These are phyloP conservation scores for Leistus spinibarbis DNA, from an alignment of 2,888 invertebrate genomes.

Conservation along the genomic window DNA sequence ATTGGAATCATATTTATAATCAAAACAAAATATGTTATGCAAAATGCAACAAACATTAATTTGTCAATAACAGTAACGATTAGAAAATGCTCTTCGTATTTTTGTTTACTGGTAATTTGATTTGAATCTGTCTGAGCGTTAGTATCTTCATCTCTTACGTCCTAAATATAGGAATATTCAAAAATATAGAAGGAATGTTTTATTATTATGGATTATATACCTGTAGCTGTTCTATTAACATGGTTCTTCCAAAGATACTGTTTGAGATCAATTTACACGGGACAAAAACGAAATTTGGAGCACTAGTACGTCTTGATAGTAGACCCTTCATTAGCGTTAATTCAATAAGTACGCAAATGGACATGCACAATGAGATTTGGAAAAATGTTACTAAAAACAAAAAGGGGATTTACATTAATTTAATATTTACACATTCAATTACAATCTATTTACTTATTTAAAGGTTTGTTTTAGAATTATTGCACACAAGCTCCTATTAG, in stretches of 20 bases:
- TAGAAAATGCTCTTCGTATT: conserved; percentile 2
- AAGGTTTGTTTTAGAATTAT: too few species aligned
- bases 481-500: too few species aligned
- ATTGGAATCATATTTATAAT: conserved; percentile 14
- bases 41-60: conserved; percentile 12
- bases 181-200: not conserved
- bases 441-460: too few species aligned
- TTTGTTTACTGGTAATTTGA: conserved; percentile 9
- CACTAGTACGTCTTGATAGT: not conserved
- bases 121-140: conserved; percentile 15
- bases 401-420: too few species aligned
- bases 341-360: conserved; percentile 19
- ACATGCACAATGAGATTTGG: conserved; percentile 18
- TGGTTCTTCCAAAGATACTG: conserved; percentile 6
- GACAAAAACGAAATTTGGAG: conserved; percentile 11
- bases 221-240: conserved; percentile 7
- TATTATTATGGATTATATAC: not conserved
- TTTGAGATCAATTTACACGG: conserved; percentile 18
- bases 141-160: conserved; percentile 17
- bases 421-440: not conserved
- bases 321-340: conserved; percentile 17
- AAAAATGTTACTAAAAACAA: conserved; percentile 25
- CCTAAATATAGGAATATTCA: conserved; percentile 2
- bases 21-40: conserved; percentile 20
- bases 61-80: conserved; percentile 25